Base-by-base conservation (phyloP, 92 coral and sea anemone species). In the Zoanthus sociatus region DNA sequence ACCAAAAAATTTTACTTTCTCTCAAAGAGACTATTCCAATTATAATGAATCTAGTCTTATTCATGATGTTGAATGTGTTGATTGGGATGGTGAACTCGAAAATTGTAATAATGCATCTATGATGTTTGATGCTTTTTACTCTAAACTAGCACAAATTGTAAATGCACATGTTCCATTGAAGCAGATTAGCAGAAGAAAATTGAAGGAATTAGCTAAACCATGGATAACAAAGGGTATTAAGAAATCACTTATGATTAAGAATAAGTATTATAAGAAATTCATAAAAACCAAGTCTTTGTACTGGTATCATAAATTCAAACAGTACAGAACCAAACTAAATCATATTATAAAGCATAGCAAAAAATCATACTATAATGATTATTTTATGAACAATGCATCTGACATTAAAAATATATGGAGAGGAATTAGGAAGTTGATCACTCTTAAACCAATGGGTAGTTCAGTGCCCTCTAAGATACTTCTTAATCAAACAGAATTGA, bases 391-490 rank as follows among this genome's bases (percentile, higher is more conserved):
- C n/a, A n/a, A n/a, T n/a, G n/a, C n/a, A n/a, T n/a, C n/a, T n/a
- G n/a, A n/a, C n/a, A n/a, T n/a, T 42, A 79, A 55, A 79, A 55
- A 79, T 79, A 79, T 56, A 54, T 79, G 84, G 60, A 79, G 71
- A 60, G 20, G 67, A 60, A 60, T 47, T 47, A 47, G 51, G 51
- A 47, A 47, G 51, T 47, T 47, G 8, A 47, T 47, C 4, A 47
- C 51, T 47, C 5, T 47, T 47, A 47, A 47, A 47, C 51, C n/a
- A n/a, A n/a, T n/a, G n/a, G n/a, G n/a, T n/a, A n/a, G n/a, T n/a
- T n/a, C n/a, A n/a, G n/a, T n/a, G n/a, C n/a, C n/a, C n/a, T n/a
- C n/a, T n/a, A n/a, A n/a, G n/a, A n/a, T n/a, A n/a, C n/a, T n/a
- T n/a, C n/a, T n/a, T n/a, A n/a, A n/a, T n/a, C n/a, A n/a, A n/a